Conservation (phyloP, 1,140 invertebrate species). For the Oreohelix idahoensis region DNA sequence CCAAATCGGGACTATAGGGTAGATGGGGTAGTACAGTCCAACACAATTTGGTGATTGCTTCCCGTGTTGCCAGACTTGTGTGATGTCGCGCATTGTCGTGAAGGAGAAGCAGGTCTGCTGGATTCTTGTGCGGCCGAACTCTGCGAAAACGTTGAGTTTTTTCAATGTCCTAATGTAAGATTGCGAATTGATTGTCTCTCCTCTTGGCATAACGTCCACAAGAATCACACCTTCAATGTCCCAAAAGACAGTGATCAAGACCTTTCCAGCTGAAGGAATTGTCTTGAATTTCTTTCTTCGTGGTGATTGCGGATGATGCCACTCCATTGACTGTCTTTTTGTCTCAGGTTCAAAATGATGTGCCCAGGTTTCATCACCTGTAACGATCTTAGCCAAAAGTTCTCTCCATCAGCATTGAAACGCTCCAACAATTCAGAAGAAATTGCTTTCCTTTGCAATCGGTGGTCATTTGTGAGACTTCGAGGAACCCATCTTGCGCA, state of each 20-base stretch:
- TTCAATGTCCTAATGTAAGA: slow-evolving; percentile 11
- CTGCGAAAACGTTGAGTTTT: background rate
- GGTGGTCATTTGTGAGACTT: background rate
- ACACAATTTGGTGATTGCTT: background rate
- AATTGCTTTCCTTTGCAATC: slow-evolving; percentile 9
- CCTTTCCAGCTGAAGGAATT: background rate
- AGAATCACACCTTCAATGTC: slow-evolving; percentile 6
- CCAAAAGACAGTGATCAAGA: slow-evolving; percentile 12
- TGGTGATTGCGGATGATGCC: slow-evolving; percentile 14
- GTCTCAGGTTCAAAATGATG: slow-evolving; percentile 6
- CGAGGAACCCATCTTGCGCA: slow-evolving; percentile 13
- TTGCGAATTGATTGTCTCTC: slow-evolving; percentile 2
- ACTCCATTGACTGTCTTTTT: slow-evolving; percentile 6
- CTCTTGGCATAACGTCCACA: slow-evolving; percentile 6
- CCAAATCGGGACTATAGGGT: slow-evolving; percentile 8
- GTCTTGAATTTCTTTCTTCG: slow-evolving; percentile 5
- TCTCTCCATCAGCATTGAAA: slow-evolving; percentile 9
- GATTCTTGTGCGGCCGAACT: slow-evolving; percentile 8
- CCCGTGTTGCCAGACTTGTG: slow-evolving; percentile 11
- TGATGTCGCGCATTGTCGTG: background rate
- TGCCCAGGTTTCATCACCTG: slow-evolving; percentile 7
- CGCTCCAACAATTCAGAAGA: slow-evolving; percentile 9
- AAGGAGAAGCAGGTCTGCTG: slow-evolving; percentile 9
- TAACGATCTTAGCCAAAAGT: background rate
- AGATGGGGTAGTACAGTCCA: background rate